Evolutionary conservation across 2,797 vertebrate species (phyloP).

Genomic region (Arrhamphus sclerolepis): DNA sequence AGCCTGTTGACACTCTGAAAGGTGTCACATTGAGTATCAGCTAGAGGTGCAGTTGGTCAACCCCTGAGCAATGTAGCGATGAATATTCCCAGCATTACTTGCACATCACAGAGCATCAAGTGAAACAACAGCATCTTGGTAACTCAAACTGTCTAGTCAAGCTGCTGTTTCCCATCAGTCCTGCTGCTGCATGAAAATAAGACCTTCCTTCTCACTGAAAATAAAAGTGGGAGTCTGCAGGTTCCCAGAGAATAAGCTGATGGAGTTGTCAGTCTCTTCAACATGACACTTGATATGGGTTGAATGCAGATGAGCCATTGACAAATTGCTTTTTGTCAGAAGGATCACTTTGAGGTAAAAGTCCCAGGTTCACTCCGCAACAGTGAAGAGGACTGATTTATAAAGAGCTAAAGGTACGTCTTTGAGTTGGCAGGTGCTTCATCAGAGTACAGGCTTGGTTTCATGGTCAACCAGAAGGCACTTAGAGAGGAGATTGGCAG

Average conservation of each 20-base stretch:
- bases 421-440: conserved; percentile 71
- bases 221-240: conserved; percentile 7
- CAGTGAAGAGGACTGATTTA: conserved; percentile 60
- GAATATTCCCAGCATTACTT: conserved; percentile 44
- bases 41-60: conserved; percentile 36
- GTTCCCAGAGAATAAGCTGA: conserved; percentile 43
- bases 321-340: conserved; percentile 75
- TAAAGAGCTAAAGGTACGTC: conserved; percentile 63
- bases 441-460: conserved; percentile 68
- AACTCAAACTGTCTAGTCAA: conserved; percentile 38
- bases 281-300: conserved; percentile 46
- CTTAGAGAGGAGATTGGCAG: conserved; percentile 54
- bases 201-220: conserved; percentile 23
- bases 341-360: conserved; percentile 68
- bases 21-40: conserved; percentile 35
- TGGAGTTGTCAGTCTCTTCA: conserved; percentile 66
- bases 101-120: conserved; percentile 13
- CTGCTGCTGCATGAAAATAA: conserved; percentile 38
- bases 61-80: conserved; percentile 32
- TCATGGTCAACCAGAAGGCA: conserved; percentile 73
- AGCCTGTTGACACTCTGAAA: conserved; percentile 18
- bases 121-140: conserved; percentile 18
- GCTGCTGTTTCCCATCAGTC: conserved; percentile 24
- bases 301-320: conserved; percentile 78
- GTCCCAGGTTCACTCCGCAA: conserved; percentile 47